Conservation (phyloP, 1,140 invertebrate species). For the Pogonus chalceus region DNA sequence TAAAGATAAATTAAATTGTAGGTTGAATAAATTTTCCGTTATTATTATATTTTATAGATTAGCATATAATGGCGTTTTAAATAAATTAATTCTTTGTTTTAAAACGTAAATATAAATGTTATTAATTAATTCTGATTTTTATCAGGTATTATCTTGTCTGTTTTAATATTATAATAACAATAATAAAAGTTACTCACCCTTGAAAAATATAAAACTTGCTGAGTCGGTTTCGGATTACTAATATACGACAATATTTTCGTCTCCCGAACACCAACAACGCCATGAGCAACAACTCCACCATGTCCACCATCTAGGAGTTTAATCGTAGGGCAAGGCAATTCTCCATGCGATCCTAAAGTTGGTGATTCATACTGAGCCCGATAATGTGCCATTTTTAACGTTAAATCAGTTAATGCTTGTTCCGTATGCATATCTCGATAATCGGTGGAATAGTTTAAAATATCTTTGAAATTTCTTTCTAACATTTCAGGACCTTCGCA, state of each 20-base stretch:
- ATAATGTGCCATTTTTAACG: slow-evolving; percentile 78
- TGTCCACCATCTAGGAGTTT: slow-evolving; percentile 61
- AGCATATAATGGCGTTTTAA: too few species aligned
- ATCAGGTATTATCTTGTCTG: too few species aligned
- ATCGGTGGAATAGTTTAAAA: slow-evolving; percentile 82
- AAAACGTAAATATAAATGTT: too few species aligned
- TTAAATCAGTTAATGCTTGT: slow-evolving; percentile 69
- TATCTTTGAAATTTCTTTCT: slow-evolving; percentile 80
- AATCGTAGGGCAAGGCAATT: slow-evolving; percentile 44
- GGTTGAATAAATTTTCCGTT: too few species aligned
- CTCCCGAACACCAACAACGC: slow-evolving; percentile 58
- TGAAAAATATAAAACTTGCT: slow-evolving; percentile 62
- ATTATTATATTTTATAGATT: too few species aligned
- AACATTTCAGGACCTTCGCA: slow-evolving; percentile 75
- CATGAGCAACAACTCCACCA: slow-evolving; percentile 47
- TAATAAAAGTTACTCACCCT: slow-evolving; percentile 42
- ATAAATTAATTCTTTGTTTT: too few species aligned
- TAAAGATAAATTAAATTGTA: too few species aligned
- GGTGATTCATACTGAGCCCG: slow-evolving; percentile 69
- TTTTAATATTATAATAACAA: too few species aligned
- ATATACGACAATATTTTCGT: slow-evolving; percentile 67
- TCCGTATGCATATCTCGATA: slow-evolving; percentile 69
- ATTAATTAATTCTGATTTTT: too few species aligned
- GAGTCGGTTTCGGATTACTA: slow-evolving; percentile 50
- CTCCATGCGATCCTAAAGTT: slow-evolving; percentile 37